Evolutionary conservation across 92 coral and sea anemone species (phyloP), one percentile per base, ranked within the genome.

Genomic region (Epizoanthus ramosus): DNA sequence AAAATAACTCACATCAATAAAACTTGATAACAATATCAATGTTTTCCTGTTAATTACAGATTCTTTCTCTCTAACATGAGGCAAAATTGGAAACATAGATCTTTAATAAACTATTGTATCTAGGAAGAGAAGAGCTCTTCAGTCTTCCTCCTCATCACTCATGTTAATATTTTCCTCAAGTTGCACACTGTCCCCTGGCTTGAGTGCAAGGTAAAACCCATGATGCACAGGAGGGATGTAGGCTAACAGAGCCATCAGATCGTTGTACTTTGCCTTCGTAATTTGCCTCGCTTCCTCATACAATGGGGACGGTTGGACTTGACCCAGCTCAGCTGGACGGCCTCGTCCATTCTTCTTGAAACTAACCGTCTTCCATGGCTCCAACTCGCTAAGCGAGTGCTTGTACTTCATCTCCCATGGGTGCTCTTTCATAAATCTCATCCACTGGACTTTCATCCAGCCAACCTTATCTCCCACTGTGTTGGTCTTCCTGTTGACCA

Each of bases 201-300:
- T 86, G 57, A 86, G 80, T 82, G 76, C 33, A 58, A 68, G 85
- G 74, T 86, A 80, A 73, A 86, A 80, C 28, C 82, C 83, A 80
- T 86, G 86, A 79, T 86, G 86, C 21, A 86, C 89, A 24, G 89
- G 89, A 37, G 89, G 89, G 59, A 80, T 75, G 39, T 86, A 80
- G 74, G 82, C 68, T 63, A 86, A 63, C 56, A 86, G 86, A 61
- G 75, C 69, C 86, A 80, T 80, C 71, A 86, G 70, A 33, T 86
- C 89, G 23, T 73, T 52, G 52, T 57, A 86, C 89, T 86, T 86
- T 80, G 86, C 86, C 74, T 71, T 86, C 50, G 89, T 79, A 63
- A 71, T 86, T 80, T 80, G 85, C 67, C 86, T 75, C 56, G 60
- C 81, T 57, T 74, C 75, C 28, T 50, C 70, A 73, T 80, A 80